A percentile compares a stretch with the other conserved stretches of the same genome.
These are phyloP conservation scores for Helicoverpa assulta DNA, from an alignment of 2,888 invertebrate species.

Conservation along the genomic window DNA sequence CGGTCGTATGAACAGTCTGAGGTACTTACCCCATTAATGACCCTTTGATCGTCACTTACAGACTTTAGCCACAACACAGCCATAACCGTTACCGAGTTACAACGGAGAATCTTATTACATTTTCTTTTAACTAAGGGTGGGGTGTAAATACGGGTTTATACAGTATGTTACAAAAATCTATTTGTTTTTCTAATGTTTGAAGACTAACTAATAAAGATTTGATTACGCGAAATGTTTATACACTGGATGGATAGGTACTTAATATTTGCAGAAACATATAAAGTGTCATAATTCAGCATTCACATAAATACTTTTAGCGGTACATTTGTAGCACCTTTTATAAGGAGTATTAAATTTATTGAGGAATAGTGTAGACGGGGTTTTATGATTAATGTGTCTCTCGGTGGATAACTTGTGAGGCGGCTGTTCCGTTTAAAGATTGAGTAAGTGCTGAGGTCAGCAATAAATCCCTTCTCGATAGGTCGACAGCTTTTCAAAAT, in stretches of 20 bases:
- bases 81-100: slow-evolving; percentile 35
- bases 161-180: neutral
- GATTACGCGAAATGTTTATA: too few species aligned
- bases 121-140: slow-evolving; percentile 18
- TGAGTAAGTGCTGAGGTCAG: slow-evolving; percentile 34
- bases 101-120: slow-evolving; percentile 16
- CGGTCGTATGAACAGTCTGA: slow-evolving; percentile 55
- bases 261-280: neutral
- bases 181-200: too few species aligned
- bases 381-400: slow-evolving; percentile 38
- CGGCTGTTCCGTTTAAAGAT: slow-evolving; percentile 23
- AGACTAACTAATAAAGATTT: neutral
- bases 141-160: slow-evolving; percentile 3
- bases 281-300: too few species aligned
- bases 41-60: slow-evolving; percentile 54
- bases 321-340: neutral
- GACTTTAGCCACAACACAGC: slow-evolving; percentile 65
- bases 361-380: slow-evolving; percentile 16
- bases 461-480: slow-evolving; percentile 33
- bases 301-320: too few species aligned
- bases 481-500: slow-evolving; percentile 34
- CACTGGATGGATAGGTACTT: neutral
- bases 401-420: slow-evolving; percentile 31
- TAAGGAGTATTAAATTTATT: slow-evolving; percentile 16
- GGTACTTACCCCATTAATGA: slow-evolving; percentile 58